phyloP scores from a whole-genome alignment of 2,797 vertebrate genomes.

The Neostethus bicornis region DNA sequence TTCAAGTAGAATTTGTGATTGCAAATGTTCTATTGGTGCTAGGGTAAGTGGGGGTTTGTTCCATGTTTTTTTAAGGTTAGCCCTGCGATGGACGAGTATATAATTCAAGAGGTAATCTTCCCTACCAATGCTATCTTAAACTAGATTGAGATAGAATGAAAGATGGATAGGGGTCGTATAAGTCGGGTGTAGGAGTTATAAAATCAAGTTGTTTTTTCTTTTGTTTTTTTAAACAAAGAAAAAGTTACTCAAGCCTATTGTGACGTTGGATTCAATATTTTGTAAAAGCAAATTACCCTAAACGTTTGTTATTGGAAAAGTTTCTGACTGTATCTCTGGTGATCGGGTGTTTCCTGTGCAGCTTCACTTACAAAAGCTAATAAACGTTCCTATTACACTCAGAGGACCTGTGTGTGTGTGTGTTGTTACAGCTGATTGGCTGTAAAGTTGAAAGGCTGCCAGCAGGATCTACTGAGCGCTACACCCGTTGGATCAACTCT shows the following conservation, averaged over 20 bases:
- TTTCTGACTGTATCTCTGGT: background rate
- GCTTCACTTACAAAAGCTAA: background rate
- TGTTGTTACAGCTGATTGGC: conserved; percentile 84
- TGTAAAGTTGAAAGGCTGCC: conserved; percentile 87
- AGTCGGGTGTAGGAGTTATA: no score
- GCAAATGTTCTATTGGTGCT: no score
- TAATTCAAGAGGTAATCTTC: background rate
- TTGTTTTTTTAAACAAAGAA: background rate
- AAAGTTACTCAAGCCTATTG: background rate
- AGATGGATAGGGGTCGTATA: no score
- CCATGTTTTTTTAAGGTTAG: background rate
- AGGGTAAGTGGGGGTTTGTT: background rate
- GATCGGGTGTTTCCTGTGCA: background rate
- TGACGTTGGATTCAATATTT: background rate
- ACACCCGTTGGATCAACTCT: conserved; percentile 93
- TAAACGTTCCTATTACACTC: conserved; percentile 7
- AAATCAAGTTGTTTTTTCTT: no score
- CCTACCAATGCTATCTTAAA: no score
- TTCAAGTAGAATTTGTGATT: no score
- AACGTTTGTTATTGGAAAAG: conserved; percentile 3
- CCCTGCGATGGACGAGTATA: background rate
- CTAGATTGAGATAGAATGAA: no score
- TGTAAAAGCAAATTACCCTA: background rate
- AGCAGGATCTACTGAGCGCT: conserved; percentile 87
- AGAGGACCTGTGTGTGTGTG: conserved; percentile 24